A percentile compares a stretch with the other conserved stretches of the same genome.
These are phyloP conservation scores for Phalacrocorax brasilianus DNA, from an alignment of 2,113 vertebrate species.

Conservation along the genomic window DNA sequence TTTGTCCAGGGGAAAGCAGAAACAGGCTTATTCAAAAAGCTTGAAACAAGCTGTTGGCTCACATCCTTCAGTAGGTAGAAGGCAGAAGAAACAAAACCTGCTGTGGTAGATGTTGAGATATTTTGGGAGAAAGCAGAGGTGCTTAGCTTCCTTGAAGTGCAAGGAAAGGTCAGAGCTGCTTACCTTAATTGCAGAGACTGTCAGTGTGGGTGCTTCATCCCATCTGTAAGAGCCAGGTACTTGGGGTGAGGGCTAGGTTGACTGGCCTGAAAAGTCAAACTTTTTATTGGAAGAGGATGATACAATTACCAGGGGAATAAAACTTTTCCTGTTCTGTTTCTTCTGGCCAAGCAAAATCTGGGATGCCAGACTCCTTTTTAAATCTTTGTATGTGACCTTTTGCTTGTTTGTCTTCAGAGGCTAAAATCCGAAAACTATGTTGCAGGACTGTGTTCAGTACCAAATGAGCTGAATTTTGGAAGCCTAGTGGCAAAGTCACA, in stretches of 20 bases:
- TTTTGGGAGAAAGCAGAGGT: not conserved
- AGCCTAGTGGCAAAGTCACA: not conserved
- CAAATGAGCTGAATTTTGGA: not conserved
- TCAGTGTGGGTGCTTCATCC: not conserved
- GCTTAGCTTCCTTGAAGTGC: not conserved
- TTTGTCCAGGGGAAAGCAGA: not conserved
- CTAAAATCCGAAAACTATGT: not conserved
- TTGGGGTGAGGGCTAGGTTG: rapidly evolving
- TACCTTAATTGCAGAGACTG: not conserved
- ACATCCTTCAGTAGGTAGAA: not conserved
- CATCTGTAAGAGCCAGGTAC: not conserved
- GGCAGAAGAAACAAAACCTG: not conserved
- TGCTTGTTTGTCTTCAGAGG: not conserved
- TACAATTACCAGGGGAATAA: not conserved
- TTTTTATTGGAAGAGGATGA: not conserved
- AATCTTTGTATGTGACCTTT: not conserved
- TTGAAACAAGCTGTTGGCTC: not conserved
- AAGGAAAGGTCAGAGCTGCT: not conserved
- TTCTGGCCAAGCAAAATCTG: not conserved
- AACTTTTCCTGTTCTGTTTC: not conserved
- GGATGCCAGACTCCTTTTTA: not conserved
- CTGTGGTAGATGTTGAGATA: not conserved
- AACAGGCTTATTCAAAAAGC: not conserved
- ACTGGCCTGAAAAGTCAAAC: not conserved
- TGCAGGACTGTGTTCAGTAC: not conserved